Base-by-base conservation (phyloP, 2,888 invertebrate species). In the Perdita meconis region DNA sequence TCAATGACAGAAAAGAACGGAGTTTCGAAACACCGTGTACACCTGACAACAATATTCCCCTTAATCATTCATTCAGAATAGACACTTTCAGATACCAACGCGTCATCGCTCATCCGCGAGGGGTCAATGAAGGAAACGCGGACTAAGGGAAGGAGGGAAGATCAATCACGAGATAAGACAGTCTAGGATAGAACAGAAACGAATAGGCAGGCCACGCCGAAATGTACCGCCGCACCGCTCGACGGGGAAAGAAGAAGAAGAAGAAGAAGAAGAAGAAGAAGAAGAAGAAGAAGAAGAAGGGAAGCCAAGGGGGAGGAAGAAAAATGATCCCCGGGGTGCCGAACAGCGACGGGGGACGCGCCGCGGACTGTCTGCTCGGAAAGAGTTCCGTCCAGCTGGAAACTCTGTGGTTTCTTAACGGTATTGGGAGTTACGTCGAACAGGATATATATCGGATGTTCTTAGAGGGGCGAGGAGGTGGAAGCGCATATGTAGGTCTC, bases 401-500 rank as follows among this genome's bases (percentile, higher is more conserved):
- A 16, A 16, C 56, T 8, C 68, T 44, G 57, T 38, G 57, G 66
- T 64, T 65, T 81, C 66, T 83, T 90, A 91, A 91, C 90, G 90
- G 90, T 88, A 90, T 85, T 84, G 88, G 83, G 88, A 88, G 90
- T 90, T 85, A 83, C 72, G 83, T 64, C 65, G 83, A 86, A 84
- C 81, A 81, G 81, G 65, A 78, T 78, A 73, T 83, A 79, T 75
- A 61, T 80, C 65, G 82, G 88, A 88, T 88, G 87, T 84, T 85
- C 86, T 78, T 74, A 74, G 79, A 56, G 68, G 60, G 55, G 53
- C 59, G 44, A 57, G 50, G 82, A 79, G 85, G 84, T 79, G 86
- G 87, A 79, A 81, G 84, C 85, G 86, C 88, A 86, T 89, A 92
- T 91, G 91, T 92, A 92, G 92, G 92, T 92, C 92, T 91, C 87